Base-by-base conservation (phyloP, 2,888 invertebrate species). In the Celastrina argiolus region DNA sequence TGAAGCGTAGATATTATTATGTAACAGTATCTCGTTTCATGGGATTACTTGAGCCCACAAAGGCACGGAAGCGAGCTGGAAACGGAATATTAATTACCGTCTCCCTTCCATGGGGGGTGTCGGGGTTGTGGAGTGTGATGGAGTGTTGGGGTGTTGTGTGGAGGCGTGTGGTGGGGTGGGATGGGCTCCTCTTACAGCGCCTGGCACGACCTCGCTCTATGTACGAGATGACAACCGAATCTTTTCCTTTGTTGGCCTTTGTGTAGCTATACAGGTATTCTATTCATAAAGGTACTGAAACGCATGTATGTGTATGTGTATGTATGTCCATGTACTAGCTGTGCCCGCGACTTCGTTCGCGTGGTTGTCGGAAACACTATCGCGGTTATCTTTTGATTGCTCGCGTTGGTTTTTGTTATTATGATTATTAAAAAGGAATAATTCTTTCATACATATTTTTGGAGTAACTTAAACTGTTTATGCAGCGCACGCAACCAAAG, bases 61-160 rank as follows among this genome's bases (percentile, higher is more conserved):
- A 74, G 73, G 72, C 71, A 72, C 71, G 74, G 75, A 75, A 76
- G 73, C 70, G 68, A 68, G 69, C 67, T 74, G 74, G 74, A 75
- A 74, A 73, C 72, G 69, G 76, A 75, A 79, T 80, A 88, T 87
- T 88, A 88, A 87, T 87, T 82, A 83, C 77, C 78, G 69, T 72
- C 73, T 66, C 75, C 72, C 68, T 61, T 63, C 70, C 67, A 71
- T 72, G 70, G 70, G 61, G 63, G 69, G 69, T 67, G 86, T 83
- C 68, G 85, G 85, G 8, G n/a, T n/a, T n/a, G n/a, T n/a, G 68
- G 41, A 68, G 68, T 66, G 65, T 58, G 5, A 16, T 8, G 42
- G 14, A 3, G 45, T 45, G 42, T 42, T 16, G 3, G 10, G 16
- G 18, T 28, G 28, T 28, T 28, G 18, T 18, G n/a, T 16, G 18